phyloP scores from a whole-genome alignment of 1,140 invertebrate genomes.

The Caenorhabditis tropicalis region DNA sequence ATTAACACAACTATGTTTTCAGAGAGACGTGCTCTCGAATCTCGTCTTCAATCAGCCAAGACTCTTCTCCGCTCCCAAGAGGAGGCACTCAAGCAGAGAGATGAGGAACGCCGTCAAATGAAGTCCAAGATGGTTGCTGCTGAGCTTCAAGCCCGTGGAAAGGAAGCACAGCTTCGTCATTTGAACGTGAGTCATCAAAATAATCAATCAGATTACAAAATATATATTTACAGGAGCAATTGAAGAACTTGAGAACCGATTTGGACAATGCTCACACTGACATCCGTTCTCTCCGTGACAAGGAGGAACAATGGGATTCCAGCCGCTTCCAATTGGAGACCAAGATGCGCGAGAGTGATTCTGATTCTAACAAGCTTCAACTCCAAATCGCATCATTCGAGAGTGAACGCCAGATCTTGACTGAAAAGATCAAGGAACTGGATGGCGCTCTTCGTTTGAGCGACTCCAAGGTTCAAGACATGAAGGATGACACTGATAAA shows the following conservation, averaged over 20 bases:
- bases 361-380: slow-evolving; percentile 63
- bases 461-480: slow-evolving; percentile 65
- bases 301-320: slow-evolving; percentile 66
- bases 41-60: slow-evolving; percentile 65
- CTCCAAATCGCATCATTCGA: slow-evolving; percentile 65
- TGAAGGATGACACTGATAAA: slow-evolving; percentile 64
- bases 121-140: slow-evolving; percentile 70
- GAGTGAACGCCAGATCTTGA: slow-evolving; percentile 62
- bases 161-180: slow-evolving; percentile 70
- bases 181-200: slow-evolving; percentile 62
- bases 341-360: slow-evolving; percentile 67
- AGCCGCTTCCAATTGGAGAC: slow-evolving; percentile 67
- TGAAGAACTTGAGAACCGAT: slow-evolving; percentile 69
- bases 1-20: not conserved
- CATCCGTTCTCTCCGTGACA: slow-evolving; percentile 63
- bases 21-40: slow-evolving; percentile 70
- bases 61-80: slow-evolving; percentile 71
- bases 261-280: slow-evolving; percentile 70
- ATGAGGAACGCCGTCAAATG: slow-evolving; percentile 68
- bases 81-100: slow-evolving; percentile 67
- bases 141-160: slow-evolving; percentile 69
- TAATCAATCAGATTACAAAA: not conserved
- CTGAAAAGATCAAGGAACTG: slow-evolving; percentile 69
- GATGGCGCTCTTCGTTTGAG: slow-evolving; percentile 64
- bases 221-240: slow-evolving; percentile 64